Conservation (phyloP, 1,140 invertebrate species). For the Mactra quadrangularis region DNA sequence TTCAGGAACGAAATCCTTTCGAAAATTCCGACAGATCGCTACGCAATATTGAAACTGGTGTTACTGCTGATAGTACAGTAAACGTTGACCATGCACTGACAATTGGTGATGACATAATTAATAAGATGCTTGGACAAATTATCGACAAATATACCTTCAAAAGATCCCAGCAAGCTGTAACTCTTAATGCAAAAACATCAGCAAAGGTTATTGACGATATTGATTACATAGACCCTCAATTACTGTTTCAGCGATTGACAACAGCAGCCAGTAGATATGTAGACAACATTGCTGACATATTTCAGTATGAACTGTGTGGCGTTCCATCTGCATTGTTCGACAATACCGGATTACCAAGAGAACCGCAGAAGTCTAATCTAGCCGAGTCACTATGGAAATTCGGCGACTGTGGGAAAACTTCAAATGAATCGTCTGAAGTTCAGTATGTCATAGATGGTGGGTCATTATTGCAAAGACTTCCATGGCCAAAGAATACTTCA, state of each 20-base stretch:
- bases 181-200: constrained; percentile 23
- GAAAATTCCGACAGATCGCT: too few species aligned
- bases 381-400: background rate
- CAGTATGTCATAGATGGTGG: constrained; percentile 26
- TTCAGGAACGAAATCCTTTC: constrained; percentile 22
- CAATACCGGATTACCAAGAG: constrained; percentile 23
- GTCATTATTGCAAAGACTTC: background rate
- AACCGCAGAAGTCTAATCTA: constrained; percentile 54
- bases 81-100: constrained; percentile 29
- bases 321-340: constrained; percentile 51
- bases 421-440: background rate
- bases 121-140: constrained; percentile 4
- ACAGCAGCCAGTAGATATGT: constrained; percentile 21
- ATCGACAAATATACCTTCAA: constrained; percentile 10
- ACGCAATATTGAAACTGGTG: too few species aligned
- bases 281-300: constrained; percentile 7
- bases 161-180: background rate
- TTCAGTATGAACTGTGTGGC: constrained; percentile 38
- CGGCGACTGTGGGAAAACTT: background rate
- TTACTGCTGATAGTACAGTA: background rate
- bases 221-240: constrained; percentile 37
- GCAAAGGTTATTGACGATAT: constrained; percentile 15
- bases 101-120: background rate
- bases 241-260: constrained; percentile 47
- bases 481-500: constrained; percentile 2